Percentiles rank a stretch among this genome's conserved stretches.
Evolutionary conservation across 2,797 vertebrate species (phyloP).

Genomic region (Sebastes cheni): DNA sequence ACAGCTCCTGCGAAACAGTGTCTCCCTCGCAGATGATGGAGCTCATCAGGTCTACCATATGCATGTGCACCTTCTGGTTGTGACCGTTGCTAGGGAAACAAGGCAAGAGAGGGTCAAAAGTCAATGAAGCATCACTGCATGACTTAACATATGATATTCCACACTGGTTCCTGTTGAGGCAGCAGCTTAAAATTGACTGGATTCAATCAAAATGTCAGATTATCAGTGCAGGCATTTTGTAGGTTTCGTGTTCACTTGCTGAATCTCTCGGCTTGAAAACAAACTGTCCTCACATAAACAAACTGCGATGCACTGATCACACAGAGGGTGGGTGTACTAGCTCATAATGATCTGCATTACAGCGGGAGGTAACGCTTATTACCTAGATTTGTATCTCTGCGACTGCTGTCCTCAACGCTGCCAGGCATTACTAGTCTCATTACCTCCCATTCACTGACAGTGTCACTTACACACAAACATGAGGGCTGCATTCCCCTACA

Average conservation of each 20-base stretch:
- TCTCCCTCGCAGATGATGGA: slow-evolving; percentile 99
- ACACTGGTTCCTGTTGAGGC: neutral
- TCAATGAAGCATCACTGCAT: neutral
- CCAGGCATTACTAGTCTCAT: slow-evolving; percentile 42
- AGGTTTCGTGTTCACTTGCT: neutral
- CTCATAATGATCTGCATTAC: slow-evolving; percentile 36
- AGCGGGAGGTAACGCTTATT: slow-evolving; percentile 41
- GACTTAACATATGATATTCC: neutral
- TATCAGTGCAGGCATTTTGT: neutral
- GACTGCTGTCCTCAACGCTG: neutral
- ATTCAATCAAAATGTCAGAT: neutral
- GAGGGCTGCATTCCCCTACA: slow-evolving; percentile 1
- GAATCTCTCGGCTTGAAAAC: slow-evolving; percentile 9
- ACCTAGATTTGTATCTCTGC: slow-evolving; percentile 36
- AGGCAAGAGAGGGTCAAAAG: slow-evolving; percentile 12
- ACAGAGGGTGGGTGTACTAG: slow-evolving; percentile 3
- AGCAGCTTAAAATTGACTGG: neutral
- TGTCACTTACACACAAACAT: neutral
- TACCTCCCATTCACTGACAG: slow-evolving; percentile 37
- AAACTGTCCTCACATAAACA: neutral
- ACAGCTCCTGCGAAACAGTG: slow-evolving; percentile 95
- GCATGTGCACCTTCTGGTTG: slow-evolving; percentile 99
- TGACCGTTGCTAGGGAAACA: slow-evolving; percentile 90
- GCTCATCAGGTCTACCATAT: slow-evolving; percentile 99
- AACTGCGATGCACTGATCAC: neutral